Percentiles rank a stretch among this genome's conserved stretches.
phyloP scores from a whole-genome alignment of 2,888 invertebrate species.

The Harpagoxenus sublaevis region DNA sequence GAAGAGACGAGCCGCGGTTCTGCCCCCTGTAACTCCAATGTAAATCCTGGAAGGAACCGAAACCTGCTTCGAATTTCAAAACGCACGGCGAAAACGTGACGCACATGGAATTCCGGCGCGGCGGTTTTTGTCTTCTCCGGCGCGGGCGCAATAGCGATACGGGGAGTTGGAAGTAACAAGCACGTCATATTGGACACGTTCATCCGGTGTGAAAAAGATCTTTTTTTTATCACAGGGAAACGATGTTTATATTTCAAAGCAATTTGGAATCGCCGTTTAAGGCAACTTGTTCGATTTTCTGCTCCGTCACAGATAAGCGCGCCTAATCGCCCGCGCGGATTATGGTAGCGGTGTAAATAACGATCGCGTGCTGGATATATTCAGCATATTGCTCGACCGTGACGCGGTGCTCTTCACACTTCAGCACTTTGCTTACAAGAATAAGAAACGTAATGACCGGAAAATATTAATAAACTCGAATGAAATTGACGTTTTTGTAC shows the following conservation, averaged over 20 bases:
- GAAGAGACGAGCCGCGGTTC: slow-evolving; percentile 52
- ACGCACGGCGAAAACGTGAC: slow-evolving; percentile 69
- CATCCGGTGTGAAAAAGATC: neutral
- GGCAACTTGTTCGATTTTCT: slow-evolving; percentile 28
- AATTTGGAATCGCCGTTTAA: slow-evolving; percentile 4
- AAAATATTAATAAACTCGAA: neutral
- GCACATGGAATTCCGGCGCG: slow-evolving; percentile 58
- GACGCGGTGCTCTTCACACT: slow-evolving; percentile 24
- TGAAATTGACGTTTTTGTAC: neutral
- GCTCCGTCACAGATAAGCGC: slow-evolving; percentile 21
- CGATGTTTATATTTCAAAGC: slow-evolving; percentile 28
- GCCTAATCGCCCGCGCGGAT: slow-evolving; percentile 19
- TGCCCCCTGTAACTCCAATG: slow-evolving; percentile 16
- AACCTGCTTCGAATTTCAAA: slow-evolving; percentile 76
- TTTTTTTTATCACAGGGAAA: neutral
- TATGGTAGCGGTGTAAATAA: slow-evolving; percentile 35
- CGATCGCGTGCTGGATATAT: slow-evolving; percentile 21
- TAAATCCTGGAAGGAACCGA: slow-evolving; percentile 58
- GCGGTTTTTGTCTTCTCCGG: slow-evolving; percentile 25
- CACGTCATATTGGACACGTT: slow-evolving; percentile 11
- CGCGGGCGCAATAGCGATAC: slow-evolving; percentile 29
- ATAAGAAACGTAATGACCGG: neutral
- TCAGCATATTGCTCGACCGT: slow-evolving; percentile 31
- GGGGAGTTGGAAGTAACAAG: neutral
- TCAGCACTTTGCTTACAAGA: neutral